phyloP scores from a whole-genome alignment of 2,888 invertebrate genomes.

The Hirtodrosophila duncani region DNA sequence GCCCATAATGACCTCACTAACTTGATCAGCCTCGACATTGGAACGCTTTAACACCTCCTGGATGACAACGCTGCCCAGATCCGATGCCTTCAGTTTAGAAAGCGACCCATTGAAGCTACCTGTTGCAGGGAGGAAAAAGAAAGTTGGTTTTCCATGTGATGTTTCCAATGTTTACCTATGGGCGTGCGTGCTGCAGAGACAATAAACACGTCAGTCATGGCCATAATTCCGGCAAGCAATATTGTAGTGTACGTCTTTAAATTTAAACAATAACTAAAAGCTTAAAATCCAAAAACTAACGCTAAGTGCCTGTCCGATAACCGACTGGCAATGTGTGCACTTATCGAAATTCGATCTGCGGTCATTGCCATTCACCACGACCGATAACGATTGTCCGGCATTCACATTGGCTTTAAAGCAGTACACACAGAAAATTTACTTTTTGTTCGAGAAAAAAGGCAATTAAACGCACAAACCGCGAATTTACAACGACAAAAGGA shows the following conservation, averaged over 20 bases:
- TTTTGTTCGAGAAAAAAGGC: conserved; percentile 44
- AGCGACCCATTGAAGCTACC: conserved; percentile 85
- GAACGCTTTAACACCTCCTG: conserved; percentile 83
- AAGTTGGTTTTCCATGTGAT: too few species aligned
- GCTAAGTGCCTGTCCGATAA: too few species aligned
- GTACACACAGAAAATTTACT: conserved; percentile 62
- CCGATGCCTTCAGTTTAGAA: conserved; percentile 83
- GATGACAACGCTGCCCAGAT: conserved; percentile 85
- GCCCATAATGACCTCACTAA: conserved; percentile 89
- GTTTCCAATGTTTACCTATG: conserved; percentile 86
- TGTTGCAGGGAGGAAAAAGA: too few species aligned
- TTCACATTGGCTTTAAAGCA: conserved; percentile 31
- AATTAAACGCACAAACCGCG: conserved; percentile 60
- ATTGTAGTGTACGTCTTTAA: too few species aligned
- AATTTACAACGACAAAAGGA: conserved; percentile 22
- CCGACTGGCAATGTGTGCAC: too few species aligned
- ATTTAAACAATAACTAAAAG: too few species aligned
- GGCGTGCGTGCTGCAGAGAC: conserved; percentile 90
- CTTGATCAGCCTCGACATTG: conserved; percentile 81
- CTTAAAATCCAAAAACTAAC: too few species aligned
- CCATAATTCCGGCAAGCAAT: too few species aligned
- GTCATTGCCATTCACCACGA: too few species aligned
- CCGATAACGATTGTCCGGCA: conserved; percentile 4
- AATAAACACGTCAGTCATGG: conserved; percentile 80
- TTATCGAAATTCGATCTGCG: too few species aligned